Conservation (phyloP, 2,888 invertebrate genomes). For the Melipona beecheii region DNA sequence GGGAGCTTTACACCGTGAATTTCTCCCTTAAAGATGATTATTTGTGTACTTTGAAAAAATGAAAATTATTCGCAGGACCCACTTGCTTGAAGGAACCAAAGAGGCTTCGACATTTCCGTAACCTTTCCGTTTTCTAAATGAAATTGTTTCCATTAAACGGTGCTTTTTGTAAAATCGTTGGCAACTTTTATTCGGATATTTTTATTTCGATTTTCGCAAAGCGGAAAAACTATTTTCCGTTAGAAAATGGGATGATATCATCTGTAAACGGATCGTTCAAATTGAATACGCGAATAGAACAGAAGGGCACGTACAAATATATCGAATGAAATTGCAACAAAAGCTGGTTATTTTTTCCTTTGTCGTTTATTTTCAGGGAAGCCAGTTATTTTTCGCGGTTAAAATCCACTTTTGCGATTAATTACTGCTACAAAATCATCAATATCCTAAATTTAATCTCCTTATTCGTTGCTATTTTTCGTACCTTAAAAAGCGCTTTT, state of each 20-base stretch:
- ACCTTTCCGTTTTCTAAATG: conserved; percentile 2
- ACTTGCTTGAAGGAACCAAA: neutral
- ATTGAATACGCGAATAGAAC: neutral
- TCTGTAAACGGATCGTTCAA: neutral
- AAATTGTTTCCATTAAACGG: conserved; percentile 23
- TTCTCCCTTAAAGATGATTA: too few relatives aligned
- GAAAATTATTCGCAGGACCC: neutral
- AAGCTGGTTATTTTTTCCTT: neutral
- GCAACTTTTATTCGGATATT: neutral
- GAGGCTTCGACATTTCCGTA: conserved; percentile 12
- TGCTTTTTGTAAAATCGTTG: neutral
- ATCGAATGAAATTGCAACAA: neutral
- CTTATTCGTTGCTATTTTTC: too few relatives aligned
- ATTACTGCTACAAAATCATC: too few relatives aligned
- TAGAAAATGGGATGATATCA: neutral
- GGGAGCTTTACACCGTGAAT: too few relatives aligned
- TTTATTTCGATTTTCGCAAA: conserved; percentile 3
- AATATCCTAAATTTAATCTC: too few relatives aligned
- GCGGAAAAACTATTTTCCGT: neutral
- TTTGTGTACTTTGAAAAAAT: too few relatives aligned
- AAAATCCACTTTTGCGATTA: too few relatives aligned
- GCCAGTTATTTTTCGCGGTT: too few relatives aligned
- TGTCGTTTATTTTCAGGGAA: neutral
- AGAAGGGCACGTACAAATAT: neutral
- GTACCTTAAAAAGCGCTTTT: too few relatives aligned